A percentile compares a stretch with the other conserved stretches of the same genome.
phyloP scores from a whole-genome alignment of 2,113 vertebrate genomes.

The Hippocampus mohnikei region DNA sequence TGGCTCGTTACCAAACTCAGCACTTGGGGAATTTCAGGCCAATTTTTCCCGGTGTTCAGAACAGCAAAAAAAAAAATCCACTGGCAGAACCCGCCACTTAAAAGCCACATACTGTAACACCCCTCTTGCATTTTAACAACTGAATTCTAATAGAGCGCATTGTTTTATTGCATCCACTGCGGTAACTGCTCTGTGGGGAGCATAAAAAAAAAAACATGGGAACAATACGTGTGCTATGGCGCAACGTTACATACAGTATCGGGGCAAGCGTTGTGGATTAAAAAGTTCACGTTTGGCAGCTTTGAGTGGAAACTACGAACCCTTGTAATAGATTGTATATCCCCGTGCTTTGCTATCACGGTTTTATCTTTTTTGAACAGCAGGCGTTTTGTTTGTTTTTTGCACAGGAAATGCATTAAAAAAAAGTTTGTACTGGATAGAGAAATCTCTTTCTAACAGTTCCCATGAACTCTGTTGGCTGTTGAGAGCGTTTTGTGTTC shows the following conservation, averaged over 20 bases:
- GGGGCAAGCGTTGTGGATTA: not conserved
- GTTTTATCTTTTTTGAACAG: not conserved
- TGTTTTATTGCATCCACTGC: constrained; percentile 8
- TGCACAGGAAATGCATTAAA: not conserved
- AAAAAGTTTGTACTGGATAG: not conserved
- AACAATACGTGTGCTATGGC: constrained; percentile 5
- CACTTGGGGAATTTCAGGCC: not conserved
- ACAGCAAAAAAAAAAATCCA: not conserved
- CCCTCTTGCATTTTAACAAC: not conserved
- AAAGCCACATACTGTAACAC: not conserved
- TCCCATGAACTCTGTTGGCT: constrained; percentile 1
- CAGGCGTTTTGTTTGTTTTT: not conserved
- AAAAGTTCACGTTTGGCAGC: not conserved
- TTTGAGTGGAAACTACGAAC: not conserved
- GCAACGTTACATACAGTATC: not conserved
- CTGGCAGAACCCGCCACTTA: not conserved
- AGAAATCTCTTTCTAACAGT: not conserved
- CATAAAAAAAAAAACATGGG: not conserved
- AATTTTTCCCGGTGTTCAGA: not conserved
- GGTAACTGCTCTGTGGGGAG: not conserved
- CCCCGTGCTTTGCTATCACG: not conserved
- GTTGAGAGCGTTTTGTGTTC: not conserved
- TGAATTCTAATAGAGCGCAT: not conserved
- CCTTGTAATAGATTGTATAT: not conserved
- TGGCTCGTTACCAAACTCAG: not conserved